A percentile compares a stretch with the other conserved stretches of the same genome.
These are phyloP conservation scores for Diadumene lineata DNA, from an alignment of 92 coral and sea anemone genomes.

Conservation along the genomic window DNA sequence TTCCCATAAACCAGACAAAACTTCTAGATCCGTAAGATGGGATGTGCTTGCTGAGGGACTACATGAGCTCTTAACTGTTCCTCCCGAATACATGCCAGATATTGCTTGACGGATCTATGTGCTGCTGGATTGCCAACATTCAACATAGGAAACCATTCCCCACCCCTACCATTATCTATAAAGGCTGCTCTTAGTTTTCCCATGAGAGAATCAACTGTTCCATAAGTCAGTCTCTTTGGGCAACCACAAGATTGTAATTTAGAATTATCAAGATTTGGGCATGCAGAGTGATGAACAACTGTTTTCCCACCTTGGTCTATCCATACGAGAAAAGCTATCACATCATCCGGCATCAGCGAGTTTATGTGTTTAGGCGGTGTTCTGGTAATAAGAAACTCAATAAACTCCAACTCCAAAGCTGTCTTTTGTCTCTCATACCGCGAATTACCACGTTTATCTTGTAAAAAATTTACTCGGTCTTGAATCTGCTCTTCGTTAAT, in stretches of 20 bases:
- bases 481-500: conserved; percentile 18
- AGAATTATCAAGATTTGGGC: neutral
- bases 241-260: neutral
- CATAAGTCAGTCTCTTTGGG: conserved; percentile 17
- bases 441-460: neutral
- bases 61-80: no score
- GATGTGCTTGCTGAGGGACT: no score
- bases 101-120: no score
- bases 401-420: conserved; percentile 21
- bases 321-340: conserved; percentile 34
- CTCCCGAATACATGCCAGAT: no score
- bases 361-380: conserved; percentile 1
- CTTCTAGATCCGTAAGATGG: no score
- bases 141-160: no score
- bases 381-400: neutral
- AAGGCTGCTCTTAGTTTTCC: conserved; percentile 25
- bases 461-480: neutral
- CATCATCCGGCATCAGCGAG: conserved; percentile 22
- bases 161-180: conserved; percentile 5
- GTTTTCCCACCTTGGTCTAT: conserved; percentile 25
- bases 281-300: conserved; percentile 6
- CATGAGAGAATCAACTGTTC: conserved; percentile 23
- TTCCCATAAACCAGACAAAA: no score
- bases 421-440: conserved; percentile 36
- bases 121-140: no score